Percentiles rank a stretch among this genome's conserved stretches.
phyloP scores from a whole-genome alignment of 2,113 vertebrate species.

The Ctenomys sociabilis region DNA sequence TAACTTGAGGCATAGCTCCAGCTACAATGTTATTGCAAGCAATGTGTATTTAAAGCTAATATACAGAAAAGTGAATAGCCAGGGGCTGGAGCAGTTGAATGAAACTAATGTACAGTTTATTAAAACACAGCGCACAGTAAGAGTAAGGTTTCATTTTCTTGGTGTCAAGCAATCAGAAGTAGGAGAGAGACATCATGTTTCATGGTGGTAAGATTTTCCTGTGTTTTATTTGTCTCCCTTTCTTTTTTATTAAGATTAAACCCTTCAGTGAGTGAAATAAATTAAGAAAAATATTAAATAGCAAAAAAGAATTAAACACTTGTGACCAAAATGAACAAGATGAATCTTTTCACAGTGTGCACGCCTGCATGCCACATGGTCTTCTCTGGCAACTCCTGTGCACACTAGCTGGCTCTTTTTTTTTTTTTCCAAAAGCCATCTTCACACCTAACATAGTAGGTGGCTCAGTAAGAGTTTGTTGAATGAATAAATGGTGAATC shows the following conservation, averaged over 20 bases:
- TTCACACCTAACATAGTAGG: neutral
- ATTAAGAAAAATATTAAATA: slow-evolving; percentile 57
- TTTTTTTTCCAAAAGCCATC: neutral
- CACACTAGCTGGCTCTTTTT: neutral
- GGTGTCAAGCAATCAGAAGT: slow-evolving; percentile 85
- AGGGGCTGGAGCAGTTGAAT: slow-evolving; percentile 89
- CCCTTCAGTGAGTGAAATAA: slow-evolving; percentile 62
- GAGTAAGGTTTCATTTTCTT: slow-evolving; percentile 84
- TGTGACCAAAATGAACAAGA: neutral
- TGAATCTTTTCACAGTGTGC: neutral
- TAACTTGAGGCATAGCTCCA: slow-evolving; percentile 86
- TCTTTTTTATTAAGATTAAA: slow-evolving; percentile 62
- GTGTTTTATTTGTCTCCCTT: slow-evolving; percentile 52
- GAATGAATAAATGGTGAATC: slow-evolving; percentile 56
- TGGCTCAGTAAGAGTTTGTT: neutral
- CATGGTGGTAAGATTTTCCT: neutral
- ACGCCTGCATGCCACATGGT: accelerated
- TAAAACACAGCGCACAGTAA: slow-evolving; percentile 79
- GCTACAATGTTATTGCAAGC: slow-evolving; percentile 89
- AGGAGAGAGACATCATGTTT: slow-evolving; percentile 74
- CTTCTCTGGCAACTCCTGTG: neutral
- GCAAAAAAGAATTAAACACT: slow-evolving; percentile 22
- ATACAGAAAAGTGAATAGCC: slow-evolving; percentile 87
- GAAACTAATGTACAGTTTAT: slow-evolving; percentile 88
- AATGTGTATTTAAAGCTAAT: slow-evolving; percentile 95